Evolutionary conservation across 2,888 invertebrate species (phyloP).

Genomic region (Eutolmus rufibarbis): DNA sequence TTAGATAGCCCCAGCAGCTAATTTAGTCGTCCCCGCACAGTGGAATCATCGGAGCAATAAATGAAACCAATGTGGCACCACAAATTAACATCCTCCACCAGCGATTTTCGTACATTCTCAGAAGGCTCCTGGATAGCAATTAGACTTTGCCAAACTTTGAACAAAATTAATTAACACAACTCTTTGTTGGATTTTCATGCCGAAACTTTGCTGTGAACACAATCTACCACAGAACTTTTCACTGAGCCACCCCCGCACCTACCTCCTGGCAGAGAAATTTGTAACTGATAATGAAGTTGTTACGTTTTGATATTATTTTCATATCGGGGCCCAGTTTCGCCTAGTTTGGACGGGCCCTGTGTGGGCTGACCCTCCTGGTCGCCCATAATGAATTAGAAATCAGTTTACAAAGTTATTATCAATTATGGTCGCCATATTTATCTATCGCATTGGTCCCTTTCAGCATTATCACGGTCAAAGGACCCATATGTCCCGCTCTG

Average conservation of each 20-base stretch:
- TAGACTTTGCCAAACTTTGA: slow-evolving; percentile 37
- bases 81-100: slow-evolving; percentile 36
- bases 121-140: slow-evolving; percentile 32
- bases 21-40: not conserved
- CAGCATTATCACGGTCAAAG: not conserved
- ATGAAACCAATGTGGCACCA: slow-evolving; percentile 39
- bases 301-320: slow-evolving; percentile 26
- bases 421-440: slow-evolving; percentile 41
- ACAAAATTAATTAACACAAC: slow-evolving; percentile 41
- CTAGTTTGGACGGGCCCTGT: not conserved
- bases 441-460: slow-evolving; percentile 23
- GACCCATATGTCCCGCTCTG: not conserved
- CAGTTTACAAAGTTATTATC: slow-evolving; percentile 40
- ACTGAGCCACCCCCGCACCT: not conserved
- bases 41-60: slow-evolving; percentile 35
- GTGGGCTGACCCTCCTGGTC: not conserved
- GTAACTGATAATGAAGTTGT: slow-evolving; percentile 38
- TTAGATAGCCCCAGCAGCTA: not conserved
- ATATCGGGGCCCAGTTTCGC: not conserved
- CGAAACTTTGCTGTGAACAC: slow-evolving; percentile 34
- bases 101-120: slow-evolving; percentile 17
- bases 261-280: not conserved
- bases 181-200: slow-evolving; percentile 36
- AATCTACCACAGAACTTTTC: slow-evolving; percentile 27
- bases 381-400: slow-evolving; percentile 33